Evolutionary conservation across 2,113 vertebrate species (phyloP), one percentile per base, ranked within the genome.

Genomic region (Mus musculus): DNA sequence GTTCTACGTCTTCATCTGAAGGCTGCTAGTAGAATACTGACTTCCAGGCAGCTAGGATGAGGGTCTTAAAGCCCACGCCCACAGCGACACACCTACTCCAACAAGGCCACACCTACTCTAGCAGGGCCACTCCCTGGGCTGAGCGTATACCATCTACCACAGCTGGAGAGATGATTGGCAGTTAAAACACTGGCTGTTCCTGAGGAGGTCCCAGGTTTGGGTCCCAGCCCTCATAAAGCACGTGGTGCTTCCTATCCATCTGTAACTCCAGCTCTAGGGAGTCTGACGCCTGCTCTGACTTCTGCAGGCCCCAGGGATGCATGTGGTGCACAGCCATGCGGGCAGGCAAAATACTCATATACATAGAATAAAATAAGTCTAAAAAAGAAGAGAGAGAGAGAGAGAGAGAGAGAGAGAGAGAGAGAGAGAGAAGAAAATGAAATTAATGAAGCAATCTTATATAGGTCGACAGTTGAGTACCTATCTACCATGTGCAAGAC

Each of bases 381-480:
- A 28, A 84, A 63, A 12, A 52, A 52, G 46, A 30, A 77, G 26
- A 28, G 49, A 36, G 69, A 63, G 8, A 7, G 14, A 59, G 16
- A 14, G 3, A 26, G 61, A 2, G 7, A 36, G 16, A 7, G 16
- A 36, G 6, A 1, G 1, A 73, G n/a, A 9, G 17, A 56, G 33
- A 33, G 30, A 78, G 4, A 9, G 36, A 56, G 52, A 16, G 10
- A 63, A 42, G 13, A 61, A 42, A 63, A 30, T 0, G 7, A 28
- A 42, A 63, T 63, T 28, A 63, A 63, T 59, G 63, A 42, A 39
- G 24, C n/a, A 30, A 63, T 84, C 22, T 24, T 84, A 5, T 4
- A 3, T 63, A 63, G 22, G 59, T 4, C n/a, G 17, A 12, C 24
- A 84, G 13, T 42, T 42, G 24, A 84, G 13, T 10, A 28, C 81